These are phyloP conservation scores for Tenebrio molitor DNA, from an alignment of 1,140 invertebrate species.

Conservation along the genomic window DNA sequence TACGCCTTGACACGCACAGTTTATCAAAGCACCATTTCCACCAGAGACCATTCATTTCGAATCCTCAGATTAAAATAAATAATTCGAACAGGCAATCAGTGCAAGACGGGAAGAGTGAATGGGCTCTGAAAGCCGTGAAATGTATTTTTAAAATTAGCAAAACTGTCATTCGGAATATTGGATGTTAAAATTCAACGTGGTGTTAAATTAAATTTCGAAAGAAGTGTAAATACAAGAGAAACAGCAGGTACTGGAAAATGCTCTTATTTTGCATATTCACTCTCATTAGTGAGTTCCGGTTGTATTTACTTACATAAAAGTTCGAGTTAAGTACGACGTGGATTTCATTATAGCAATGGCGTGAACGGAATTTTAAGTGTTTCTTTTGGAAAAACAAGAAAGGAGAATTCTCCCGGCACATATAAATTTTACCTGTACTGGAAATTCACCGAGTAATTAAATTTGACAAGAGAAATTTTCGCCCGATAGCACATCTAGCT, in stretches of 20 bases:
- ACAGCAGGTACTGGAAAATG: conserved; percentile 41
- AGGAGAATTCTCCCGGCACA: conserved; percentile 10
- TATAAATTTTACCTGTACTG: conserved; percentile 18
- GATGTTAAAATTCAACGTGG: conserved; percentile 34
- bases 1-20: conserved; percentile 35
- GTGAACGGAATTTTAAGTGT: conserved; percentile 35
- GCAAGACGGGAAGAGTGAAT: conserved; percentile 3
- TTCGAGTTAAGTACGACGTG: conserved; percentile 38
- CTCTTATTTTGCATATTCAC: conserved; percentile 50
- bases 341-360: conserved; percentile 37
- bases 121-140: not conserved
- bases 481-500: no score
- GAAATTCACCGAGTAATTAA: not conserved
- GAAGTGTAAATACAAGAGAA: conserved; percentile 38
- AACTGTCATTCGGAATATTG: conserved; percentile 28
- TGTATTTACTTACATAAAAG: conserved; percentile 51
- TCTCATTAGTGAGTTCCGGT: conserved; percentile 46
- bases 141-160: conserved; percentile 38
- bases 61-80: conserved; percentile 31
- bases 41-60: conserved; percentile 10
- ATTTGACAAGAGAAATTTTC: conserved; percentile 23
- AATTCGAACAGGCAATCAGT: conserved; percentile 23
- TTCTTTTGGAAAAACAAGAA: conserved; percentile 30
- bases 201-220: conserved; percentile 38
- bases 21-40: conserved; percentile 32